Evolutionary conservation across 2,113 vertebrate genomes (phyloP).

Genomic region (Carlito syrichta): DNA sequence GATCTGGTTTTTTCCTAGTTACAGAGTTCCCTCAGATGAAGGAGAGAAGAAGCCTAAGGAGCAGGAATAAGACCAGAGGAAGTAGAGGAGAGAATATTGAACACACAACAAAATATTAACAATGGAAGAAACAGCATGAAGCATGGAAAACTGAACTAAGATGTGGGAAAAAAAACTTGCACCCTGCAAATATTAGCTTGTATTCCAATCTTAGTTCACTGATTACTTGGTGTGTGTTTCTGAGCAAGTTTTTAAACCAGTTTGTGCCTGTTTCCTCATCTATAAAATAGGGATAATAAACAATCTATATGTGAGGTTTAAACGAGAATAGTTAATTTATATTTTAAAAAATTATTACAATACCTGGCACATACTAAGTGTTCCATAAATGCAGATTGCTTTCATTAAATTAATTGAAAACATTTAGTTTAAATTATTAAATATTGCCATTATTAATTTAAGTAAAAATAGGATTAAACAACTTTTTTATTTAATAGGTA

Average conservation of each 20-base stretch:
- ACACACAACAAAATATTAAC: not conserved
- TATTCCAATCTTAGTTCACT: not conserved
- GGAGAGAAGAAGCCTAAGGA: not conserved
- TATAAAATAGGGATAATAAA: not conserved
- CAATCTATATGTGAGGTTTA: not conserved
- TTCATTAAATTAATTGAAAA: constrained; percentile 3
- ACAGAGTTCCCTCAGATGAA: not conserved
- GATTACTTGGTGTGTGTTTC: not conserved
- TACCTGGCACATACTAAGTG: not conserved
- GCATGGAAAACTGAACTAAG: not conserved
- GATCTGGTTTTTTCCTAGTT: not conserved
- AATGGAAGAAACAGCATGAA: not conserved
- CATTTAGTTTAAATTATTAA: not conserved
- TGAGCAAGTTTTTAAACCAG: not conserved
- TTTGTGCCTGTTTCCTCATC: not conserved
- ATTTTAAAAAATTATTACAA: not conserved
- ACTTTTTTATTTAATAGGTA: not conserved
- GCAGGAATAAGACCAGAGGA: not conserved
- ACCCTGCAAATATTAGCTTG: not conserved
- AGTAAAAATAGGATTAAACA: not conserved
- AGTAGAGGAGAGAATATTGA: not conserved
- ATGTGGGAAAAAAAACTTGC: not conserved
- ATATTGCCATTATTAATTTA: not conserved
- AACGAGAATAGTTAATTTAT: not conserved
- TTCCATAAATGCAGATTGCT: not conserved